Evolutionary conservation across 2,888 invertebrate genomes (phyloP), one percentile per base, ranked within the genome.

Genomic region (Cerastoderma edule): DNA sequence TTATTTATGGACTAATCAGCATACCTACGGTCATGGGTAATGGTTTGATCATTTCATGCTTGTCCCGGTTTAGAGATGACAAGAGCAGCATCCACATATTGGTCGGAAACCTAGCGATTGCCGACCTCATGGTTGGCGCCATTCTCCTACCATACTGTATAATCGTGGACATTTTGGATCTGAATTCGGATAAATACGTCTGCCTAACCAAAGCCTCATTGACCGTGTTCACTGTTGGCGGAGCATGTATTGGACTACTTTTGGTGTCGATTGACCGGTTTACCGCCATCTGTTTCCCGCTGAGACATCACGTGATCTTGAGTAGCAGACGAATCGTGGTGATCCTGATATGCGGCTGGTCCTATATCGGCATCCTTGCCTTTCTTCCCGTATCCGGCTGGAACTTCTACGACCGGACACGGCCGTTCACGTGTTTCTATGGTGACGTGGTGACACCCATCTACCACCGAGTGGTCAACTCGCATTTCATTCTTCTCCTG

Each of bases 221-320:
- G 16, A 67, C 74, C 28, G 67, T 78, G 32, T 72, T 78, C 10
- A 63, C 74, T 0, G 50, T 78, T 2, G 74, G 74, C 16, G 67
- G 64, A 4, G 48, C 78, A 6, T 67, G 67, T 30, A 74, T 65
- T 44, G 74, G 71, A 30, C 50, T 74, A 6, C 50, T 78, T 16
- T 44, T 78, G 19, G 66, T 78, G 28, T 74, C 78, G 0, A 44
- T 78, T 28, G 78, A 78, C 57, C 28, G 78, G 28, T 78, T 78
- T 50, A 53, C 65, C 10, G 67, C 74, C 10, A 57, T 78, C 3
- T 74, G 74, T 27, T 78, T 67, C 30, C 78, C 78, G n/a, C 65
- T 74, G n/a, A 63, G 54, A 3, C 57, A 74, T 35, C 22, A 28
- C 8, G 10, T 28, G 22, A 54, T 35, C 16, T 63, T 78, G 48